These are phyloP conservation scores for Noctua pronuba DNA, from an alignment of 2,888 invertebrate genomes.

Conservation along the genomic window DNA sequence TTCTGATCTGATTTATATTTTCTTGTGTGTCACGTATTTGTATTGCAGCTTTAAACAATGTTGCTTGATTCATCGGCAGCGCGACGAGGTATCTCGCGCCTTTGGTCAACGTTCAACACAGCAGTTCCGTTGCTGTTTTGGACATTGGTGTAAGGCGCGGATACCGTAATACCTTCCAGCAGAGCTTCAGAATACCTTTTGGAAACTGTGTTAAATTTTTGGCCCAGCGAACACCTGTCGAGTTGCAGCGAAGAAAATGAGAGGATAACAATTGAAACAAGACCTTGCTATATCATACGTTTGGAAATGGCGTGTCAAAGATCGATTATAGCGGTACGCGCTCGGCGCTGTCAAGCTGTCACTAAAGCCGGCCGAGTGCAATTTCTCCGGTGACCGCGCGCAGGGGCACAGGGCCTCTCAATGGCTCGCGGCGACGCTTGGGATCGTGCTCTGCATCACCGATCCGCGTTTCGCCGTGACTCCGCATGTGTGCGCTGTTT, in stretches of 20 bases:
- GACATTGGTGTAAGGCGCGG: conserved; percentile 52
- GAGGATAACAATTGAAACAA: neutral
- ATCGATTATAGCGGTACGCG: too few species aligned
- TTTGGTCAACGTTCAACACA: conserved; percentile 64
- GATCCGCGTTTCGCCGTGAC: neutral
- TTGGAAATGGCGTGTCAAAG: too few species aligned
- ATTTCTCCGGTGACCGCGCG: too few species aligned
- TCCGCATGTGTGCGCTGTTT: neutral
- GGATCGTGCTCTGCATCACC: neutral
- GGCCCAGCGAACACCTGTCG: neutral
- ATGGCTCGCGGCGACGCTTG: neutral
- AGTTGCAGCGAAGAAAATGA: neutral
- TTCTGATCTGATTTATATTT: neutral
- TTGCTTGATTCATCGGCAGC: neutral
- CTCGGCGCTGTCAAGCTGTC: neutral
- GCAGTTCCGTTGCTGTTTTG: conserved; percentile 56
- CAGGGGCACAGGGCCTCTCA: too few species aligned
- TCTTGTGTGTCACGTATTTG: neutral
- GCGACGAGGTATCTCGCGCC: conserved; percentile 12
- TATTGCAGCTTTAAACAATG: neutral
- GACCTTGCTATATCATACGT: too few species aligned
- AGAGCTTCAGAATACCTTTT: neutral
- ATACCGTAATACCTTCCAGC: conserved; percentile 14
- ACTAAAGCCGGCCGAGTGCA: neutral
- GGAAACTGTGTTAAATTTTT: neutral